Evolutionary conservation across 2,888 invertebrate genomes (phyloP).

Genomic region (Sesamia inferens): DNA sequence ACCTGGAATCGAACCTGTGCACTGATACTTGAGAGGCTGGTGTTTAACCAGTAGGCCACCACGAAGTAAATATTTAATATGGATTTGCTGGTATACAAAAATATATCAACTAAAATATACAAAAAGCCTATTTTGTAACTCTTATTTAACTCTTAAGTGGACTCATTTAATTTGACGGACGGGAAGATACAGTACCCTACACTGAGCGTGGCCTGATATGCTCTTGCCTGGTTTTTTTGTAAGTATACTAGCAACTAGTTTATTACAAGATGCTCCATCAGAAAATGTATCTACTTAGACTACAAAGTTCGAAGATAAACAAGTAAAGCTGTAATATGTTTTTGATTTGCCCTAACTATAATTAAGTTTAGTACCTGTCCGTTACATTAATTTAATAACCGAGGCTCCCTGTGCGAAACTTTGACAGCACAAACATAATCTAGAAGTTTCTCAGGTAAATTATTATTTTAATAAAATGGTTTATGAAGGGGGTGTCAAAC

Average conservation of each 20-base stretch:
- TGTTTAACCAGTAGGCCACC: no score
- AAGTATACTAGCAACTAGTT: neutral
- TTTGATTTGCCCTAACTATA: slow-evolving; percentile 35
- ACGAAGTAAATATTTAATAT: no score
- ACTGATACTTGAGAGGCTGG: no score
- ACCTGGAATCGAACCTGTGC: no score
- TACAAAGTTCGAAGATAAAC: slow-evolving; percentile 5
- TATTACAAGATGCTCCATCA: neutral
- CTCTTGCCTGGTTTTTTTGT: no score
- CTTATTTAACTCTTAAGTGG: no score
- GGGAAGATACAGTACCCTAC: no score
- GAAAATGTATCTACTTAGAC: neutral
- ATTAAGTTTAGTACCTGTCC: slow-evolving; percentile 47
- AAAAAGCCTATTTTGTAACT: no score
- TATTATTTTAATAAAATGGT: slow-evolving; percentile 14
- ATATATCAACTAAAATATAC: no score
- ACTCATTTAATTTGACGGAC: no score
- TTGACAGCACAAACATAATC: slow-evolving; percentile 34
- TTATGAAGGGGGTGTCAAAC: neutral
- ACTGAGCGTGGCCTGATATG: no score
- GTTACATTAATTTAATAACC: slow-evolving; percentile 47
- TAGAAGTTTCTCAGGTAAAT: slow-evolving; percentile 34
- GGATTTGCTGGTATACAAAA: no score
- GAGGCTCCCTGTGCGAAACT: slow-evolving; percentile 29
- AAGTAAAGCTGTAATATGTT: neutral